phyloP scores from a whole-genome alignment of 2,888 invertebrate genomes.

The Busseola fusca region DNA sequence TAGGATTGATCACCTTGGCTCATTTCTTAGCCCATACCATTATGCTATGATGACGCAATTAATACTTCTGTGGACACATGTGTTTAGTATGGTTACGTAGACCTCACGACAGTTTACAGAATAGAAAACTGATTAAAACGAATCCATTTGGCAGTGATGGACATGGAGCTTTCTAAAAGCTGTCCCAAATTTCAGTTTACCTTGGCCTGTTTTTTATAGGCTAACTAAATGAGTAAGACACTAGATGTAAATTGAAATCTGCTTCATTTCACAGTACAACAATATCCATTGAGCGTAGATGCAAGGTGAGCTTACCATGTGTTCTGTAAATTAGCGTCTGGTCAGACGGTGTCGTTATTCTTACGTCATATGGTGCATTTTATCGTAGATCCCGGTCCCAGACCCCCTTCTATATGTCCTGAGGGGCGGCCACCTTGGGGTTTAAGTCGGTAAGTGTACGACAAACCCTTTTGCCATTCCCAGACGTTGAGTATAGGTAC shows the following conservation, averaged over 20 bases:
- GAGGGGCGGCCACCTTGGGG: conserved; percentile 17
- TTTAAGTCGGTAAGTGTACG: conserved; percentile 7
- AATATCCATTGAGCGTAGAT: background rate
- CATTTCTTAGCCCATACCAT: conserved; percentile 25
- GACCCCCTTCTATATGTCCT: conserved; percentile 9
- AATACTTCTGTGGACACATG: conserved; percentile 1
- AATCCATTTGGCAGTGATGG: conserved; percentile 23
- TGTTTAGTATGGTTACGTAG: conserved; percentile 2
- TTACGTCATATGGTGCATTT: conserved; percentile 2
- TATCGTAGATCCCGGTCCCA: background rate
- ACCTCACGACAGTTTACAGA: conserved; percentile 12
- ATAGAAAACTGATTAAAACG: conserved; percentile 33
- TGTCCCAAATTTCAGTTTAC: background rate
- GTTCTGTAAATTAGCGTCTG: conserved; percentile 1
- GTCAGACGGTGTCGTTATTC: conserved; percentile 5
- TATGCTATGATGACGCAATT: conserved; percentile 24
- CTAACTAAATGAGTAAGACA: background rate
- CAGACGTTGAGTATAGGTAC: conserved; percentile 14
- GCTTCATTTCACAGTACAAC: background rate
- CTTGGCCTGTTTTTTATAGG: background rate
- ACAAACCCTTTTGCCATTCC: conserved; percentile 5
- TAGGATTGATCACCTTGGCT: conserved; percentile 11
- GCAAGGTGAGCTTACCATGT: background rate
- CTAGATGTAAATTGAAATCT: background rate
- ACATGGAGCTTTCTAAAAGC: conserved; percentile 13